Evolutionary conservation across 2,113 vertebrate genomes (phyloP), one percentile per base, ranked within the genome.

Genomic region (Forbesichthys papilliferus): DNA sequence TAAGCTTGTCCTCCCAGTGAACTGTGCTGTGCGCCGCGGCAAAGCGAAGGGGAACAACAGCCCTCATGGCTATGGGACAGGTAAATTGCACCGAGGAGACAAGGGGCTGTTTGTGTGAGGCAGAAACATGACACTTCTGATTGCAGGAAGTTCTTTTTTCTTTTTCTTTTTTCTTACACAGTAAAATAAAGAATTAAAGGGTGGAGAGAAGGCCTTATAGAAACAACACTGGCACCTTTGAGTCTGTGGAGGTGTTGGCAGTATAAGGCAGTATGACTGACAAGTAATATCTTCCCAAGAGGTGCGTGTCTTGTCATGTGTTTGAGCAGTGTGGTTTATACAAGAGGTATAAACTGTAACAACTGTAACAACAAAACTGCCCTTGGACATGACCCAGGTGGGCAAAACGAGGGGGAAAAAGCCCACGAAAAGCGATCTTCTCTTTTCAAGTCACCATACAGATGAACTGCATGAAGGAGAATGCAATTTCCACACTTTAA

Each of bases 1-100:
- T 84, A 91, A 89, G 82, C 56, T 70, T 89, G 90, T 92, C 93
- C 94, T 90, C 71, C 56, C 69, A 51, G 68, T 92, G 92, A 95
- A 93, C 93, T 57, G 68, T 83, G 80, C 54, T 75, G 84, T 74
- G 83, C 73, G 54, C 85, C 86, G 79, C 81, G 74, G 89, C 80
- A 75, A 84, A 83, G 85, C 65, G 52, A 73, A 62, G 71, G 80
- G 82, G 82, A 89, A 89, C 82, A 90, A 85, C 91, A 84, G 78
- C 87, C 81, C 74, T 76, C 81, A 61, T 83, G 86, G 84, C 88
- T 86, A 83, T 33, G 3, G 81, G 78, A 84, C 86, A 88, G 91
- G 89, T 78, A 90, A 89, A 81, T n/a, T 65, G 88, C 78, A 20
- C 58, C 47, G 62, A n/a, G 53, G 66, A 87, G 82, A 84, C 77